Percentiles rank a stretch among this genome's conserved stretches.
Conservation (phyloP, 2,797 vertebrate species). For the Antennarius maculatus region DNA sequence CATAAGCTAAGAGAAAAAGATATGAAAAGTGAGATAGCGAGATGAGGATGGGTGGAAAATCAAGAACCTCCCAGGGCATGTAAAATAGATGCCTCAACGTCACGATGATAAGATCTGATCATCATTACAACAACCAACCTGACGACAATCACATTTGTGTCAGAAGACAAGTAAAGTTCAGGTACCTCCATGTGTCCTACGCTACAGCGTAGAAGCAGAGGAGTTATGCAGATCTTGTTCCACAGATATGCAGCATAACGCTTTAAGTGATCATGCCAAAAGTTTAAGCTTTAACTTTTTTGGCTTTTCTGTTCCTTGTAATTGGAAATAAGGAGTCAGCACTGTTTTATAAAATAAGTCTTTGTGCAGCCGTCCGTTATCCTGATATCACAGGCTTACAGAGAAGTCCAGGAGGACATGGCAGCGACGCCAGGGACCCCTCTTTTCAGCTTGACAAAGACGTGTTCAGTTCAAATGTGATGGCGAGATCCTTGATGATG, state of each 20-base stretch:
- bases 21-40: not conserved
- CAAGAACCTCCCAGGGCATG: not conserved
- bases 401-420: not conserved
- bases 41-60: slow-evolving; percentile 6
- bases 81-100: slow-evolving; percentile 7
- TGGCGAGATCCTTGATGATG: not conserved
- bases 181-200: not conserved
- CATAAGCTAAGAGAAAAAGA: not conserved
- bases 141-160: slow-evolving; percentile 7
- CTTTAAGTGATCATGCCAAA: not conserved
- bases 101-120: slow-evolving; percentile 12
- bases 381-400: not conserved
- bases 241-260: not conserved
- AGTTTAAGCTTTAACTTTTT: not conserved
- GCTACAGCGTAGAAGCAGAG: not conserved
- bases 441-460: too few species aligned
- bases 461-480: not conserved
- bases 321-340: not conserved
- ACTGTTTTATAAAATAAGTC: not conserved
- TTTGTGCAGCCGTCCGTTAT: not conserved
- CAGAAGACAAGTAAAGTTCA: not conserved
- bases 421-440: too few species aligned
- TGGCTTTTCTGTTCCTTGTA: not conserved
- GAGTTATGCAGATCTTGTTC: not conserved
- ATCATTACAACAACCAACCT: slow-evolving; percentile 22